These are phyloP conservation scores for Paramormyrops hopkinsi DNA, from an alignment of 2,797 vertebrate genomes.

Conservation along the genomic window DNA sequence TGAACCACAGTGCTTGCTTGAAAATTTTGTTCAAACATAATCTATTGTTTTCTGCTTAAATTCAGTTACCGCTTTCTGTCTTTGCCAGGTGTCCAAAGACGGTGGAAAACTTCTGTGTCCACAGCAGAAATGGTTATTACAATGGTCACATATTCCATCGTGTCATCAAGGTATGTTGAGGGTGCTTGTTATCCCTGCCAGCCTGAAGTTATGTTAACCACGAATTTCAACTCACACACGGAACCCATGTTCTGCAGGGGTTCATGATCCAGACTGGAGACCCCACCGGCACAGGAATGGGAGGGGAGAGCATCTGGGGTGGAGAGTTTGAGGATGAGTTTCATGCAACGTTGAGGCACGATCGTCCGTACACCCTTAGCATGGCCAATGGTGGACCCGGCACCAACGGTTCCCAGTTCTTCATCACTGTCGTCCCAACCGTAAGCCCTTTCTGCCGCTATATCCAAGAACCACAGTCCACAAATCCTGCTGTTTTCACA, in stretches of 20 bases:
- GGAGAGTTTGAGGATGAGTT: constrained; percentile 98
- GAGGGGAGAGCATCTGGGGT: constrained; percentile 98
- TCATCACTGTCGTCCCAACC: constrained; percentile 92
- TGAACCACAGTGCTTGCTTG: not conserved
- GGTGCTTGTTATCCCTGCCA: not conserved
- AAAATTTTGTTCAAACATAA: not conserved
- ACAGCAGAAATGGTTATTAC: constrained; percentile 94
- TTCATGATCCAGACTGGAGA: constrained; percentile 99
- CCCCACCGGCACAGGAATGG: constrained; percentile 97
- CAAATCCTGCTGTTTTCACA: not conserved
- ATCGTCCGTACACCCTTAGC: constrained; percentile 94
- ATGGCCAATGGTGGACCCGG: constrained; percentile 94
- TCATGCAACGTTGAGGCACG: constrained; percentile 88
- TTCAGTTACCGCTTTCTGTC: not conserved
- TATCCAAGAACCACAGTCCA: not conserved
- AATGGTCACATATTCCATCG: constrained; percentile 92
- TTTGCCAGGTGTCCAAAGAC: constrained; percentile 86
- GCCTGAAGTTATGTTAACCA: not conserved
- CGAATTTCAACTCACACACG: not conserved
- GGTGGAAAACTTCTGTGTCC: constrained; percentile 98
- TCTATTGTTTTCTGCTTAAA: not conserved
- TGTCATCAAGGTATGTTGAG: constrained; percentile 79
- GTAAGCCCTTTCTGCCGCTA: constrained; percentile 60
- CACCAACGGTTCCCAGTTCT: constrained; percentile 96
- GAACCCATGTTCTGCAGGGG: constrained; percentile 59